phyloP scores from a whole-genome alignment of 2,113 vertebrate species.

The rabbit (Oryctolagus cuniculus) region DNA sequence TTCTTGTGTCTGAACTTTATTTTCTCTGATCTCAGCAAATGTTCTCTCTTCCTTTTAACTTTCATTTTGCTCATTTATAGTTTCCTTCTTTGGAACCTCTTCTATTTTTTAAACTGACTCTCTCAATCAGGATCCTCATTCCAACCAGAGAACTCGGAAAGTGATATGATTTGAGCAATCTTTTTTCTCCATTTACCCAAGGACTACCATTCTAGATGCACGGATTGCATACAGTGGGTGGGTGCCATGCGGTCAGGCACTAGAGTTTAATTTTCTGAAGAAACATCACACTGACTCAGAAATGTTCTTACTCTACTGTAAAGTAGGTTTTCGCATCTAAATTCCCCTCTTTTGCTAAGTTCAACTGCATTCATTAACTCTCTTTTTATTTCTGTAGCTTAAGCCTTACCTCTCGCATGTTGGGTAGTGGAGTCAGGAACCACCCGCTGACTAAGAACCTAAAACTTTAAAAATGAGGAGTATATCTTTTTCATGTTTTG shows the following conservation, averaged over 20 bases:
- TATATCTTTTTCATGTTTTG: neutral
- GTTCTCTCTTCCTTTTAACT: constrained; percentile 3
- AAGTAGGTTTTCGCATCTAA: constrained; percentile 21
- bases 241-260: neutral
- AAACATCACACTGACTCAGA: neutral
- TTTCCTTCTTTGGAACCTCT: neutral
- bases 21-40: constrained; percentile 11
- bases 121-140: neutral
- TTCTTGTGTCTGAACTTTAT: constrained; percentile 5
- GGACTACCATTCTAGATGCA: neutral
- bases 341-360: neutral
- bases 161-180: neutral
- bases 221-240: neutral
- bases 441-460: neutral
- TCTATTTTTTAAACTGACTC: neutral
- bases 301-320: neutral
- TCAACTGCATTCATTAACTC: neutral
- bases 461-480: neutral
- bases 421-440: neutral
- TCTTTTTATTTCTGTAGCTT: neutral
- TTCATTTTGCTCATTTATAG: neutral
- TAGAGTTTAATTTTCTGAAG: neutral
- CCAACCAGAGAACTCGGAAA: constrained; percentile 1
- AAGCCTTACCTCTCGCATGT: neutral
- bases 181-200: neutral